Conservation (phyloP, 2,888 invertebrate genomes). For the Drosophila dives region DNA sequence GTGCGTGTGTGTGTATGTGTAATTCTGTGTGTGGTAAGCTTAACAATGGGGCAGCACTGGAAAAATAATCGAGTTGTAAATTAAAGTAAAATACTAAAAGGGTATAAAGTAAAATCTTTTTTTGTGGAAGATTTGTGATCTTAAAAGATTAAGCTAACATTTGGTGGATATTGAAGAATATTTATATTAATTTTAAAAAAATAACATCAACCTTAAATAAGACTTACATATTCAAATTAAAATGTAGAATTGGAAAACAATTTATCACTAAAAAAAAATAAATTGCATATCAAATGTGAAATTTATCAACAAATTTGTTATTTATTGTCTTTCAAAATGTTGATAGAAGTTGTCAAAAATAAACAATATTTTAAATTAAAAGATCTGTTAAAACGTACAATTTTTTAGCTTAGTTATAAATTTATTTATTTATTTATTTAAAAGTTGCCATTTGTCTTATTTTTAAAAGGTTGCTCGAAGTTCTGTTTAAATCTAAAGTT, state of each 20-base stretch:
- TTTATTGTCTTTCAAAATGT: not conserved
- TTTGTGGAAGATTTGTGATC: not conserved
- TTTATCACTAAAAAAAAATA: not conserved
- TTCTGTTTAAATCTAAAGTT: not conserved
- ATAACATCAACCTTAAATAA: not conserved
- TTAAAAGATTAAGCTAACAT: not conserved
- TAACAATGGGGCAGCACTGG: not conserved
- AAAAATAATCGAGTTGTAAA: not conserved
- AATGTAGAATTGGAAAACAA: not conserved
- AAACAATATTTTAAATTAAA: no score
- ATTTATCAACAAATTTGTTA: no score
- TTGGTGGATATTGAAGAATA: not conserved
- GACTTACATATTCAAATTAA: not conserved
- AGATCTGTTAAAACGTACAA: no score
- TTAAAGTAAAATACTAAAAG: not conserved
- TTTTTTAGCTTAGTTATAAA: no score
- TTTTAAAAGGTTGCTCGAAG: not conserved
- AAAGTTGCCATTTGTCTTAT: no score
- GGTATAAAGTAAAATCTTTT: not conserved
- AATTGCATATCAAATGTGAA: no score
- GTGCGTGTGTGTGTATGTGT: not conserved
- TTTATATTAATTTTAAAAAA: not conserved
- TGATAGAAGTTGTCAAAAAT: no score
- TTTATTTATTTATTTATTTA: no score
- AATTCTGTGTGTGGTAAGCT: conserved; percentile 3